Conservation (phyloP, 2,797 vertebrate genomes). For the Caiman crocodilus region DNA sequence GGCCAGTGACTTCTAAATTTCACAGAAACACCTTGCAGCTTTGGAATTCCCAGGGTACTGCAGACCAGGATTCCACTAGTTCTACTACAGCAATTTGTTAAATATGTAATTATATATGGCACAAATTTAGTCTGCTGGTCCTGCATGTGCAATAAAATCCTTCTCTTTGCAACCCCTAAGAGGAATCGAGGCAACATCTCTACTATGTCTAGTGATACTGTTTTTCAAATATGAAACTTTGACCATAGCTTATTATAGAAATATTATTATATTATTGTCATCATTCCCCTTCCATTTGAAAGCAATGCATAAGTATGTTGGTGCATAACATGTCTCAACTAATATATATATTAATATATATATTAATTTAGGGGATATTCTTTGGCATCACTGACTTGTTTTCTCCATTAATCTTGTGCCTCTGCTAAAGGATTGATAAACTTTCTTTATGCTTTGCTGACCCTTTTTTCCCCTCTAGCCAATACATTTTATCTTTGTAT, state of each 20-base stretch:
- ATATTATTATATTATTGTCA: background rate
- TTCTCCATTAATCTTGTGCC: background rate
- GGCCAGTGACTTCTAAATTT: too few relatives aligned
- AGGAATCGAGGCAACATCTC: accelerated
- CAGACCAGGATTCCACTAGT: background rate
- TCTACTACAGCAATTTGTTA: background rate
- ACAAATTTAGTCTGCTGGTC: background rate
- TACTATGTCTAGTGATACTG: background rate
- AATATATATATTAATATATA: background rate
- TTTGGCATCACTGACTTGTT: background rate
- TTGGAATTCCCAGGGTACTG: background rate
- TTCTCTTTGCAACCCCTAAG: background rate
- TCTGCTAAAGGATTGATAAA: background rate
- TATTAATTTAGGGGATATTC: background rate
- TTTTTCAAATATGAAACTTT: background rate
- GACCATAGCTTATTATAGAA: background rate
- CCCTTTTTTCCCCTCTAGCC: accelerated
- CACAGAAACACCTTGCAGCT: background rate
- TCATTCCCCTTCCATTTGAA: background rate
- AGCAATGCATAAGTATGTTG: background rate
- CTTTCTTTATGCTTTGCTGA: background rate
- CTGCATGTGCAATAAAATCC: background rate
- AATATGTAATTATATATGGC: background rate
- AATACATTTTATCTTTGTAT: background rate
- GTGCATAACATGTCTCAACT: background rate